Base-by-base conservation (phyloP, 2,797 vertebrate genomes). In the Strix occidentalis region DNA sequence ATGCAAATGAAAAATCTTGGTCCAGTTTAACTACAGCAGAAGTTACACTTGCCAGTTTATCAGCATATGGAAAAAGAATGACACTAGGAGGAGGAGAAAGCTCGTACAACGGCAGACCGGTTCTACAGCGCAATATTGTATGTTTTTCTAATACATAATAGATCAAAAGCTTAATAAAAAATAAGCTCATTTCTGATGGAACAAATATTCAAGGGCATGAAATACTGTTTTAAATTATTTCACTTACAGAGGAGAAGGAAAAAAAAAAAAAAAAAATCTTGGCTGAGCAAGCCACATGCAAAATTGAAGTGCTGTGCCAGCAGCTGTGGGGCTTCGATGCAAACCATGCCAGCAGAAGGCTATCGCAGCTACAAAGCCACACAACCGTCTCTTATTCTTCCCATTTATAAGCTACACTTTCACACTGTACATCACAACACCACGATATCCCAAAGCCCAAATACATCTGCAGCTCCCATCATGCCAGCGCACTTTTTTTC, bases 221-320 rank as follows among this genome's bases (percentile, higher is more conserved):
- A 96, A 93, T 68, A 60, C 76, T 93, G 83, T n/a, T 87, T 82
- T 60, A 84, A 88, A 90, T 95, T 79, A 87, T 69, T 92, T 85
- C 87, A 68, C 37, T 88, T 65, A 68, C 8, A 57, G 51, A 53
- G 31, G 3, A 28, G 56, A 10, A 48, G 41, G 63, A 45, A 58
- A 48, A 56, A 37, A 11, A 13, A 41, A 26, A 39, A 69, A 41
- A 45, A 58, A 48, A 61, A 37, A 11, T 45, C 82, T 48, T 75
- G 65, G 76, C 80, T 63, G 74, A 83, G 69, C 70, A 56, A 90
- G 64, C 39, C 9, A 2, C 63, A 37, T 24, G 60, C 57, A 70
- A 29, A 85, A n/a, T 3, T 6, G 17, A 39, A 91, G 56, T 23
- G 76, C 85, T 25, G 57, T 41, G 83, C 88, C 64, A 89, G 93